Conservation (phyloP, 2,888 invertebrate species). For the Rotaria sp. region DNA sequence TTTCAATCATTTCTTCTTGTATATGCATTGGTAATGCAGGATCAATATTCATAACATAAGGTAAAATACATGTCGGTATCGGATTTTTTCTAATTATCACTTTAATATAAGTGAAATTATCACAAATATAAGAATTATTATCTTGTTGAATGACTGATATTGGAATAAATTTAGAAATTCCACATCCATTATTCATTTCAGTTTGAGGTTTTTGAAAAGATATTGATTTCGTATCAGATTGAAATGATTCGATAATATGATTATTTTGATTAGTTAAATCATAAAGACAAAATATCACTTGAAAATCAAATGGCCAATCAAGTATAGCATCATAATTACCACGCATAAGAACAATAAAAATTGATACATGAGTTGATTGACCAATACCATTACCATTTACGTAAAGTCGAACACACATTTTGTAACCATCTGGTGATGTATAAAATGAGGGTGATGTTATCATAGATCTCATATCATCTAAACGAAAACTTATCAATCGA, state of each 20-base stretch:
- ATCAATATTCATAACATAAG: too few species aligned
- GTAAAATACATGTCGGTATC: neutral
- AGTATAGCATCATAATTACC: slow-evolving; percentile 50
- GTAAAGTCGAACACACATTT: slow-evolving; percentile 50
- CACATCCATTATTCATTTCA: slow-evolving; percentile 54
- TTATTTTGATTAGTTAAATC: slow-evolving; percentile 48
- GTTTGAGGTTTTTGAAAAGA: slow-evolving; percentile 51
- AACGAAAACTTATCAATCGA: slow-evolving; percentile 44
- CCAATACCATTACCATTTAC: slow-evolving; percentile 53
- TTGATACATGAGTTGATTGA: slow-evolving; percentile 49
- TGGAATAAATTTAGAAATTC: slow-evolving; percentile 52
- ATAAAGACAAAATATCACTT: slow-evolving; percentile 51
- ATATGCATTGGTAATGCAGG: too few species aligned
- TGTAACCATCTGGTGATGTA: slow-evolving; percentile 49
- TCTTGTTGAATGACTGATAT: slow-evolving; percentile 20
- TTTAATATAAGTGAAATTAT: neutral
- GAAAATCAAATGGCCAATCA: slow-evolving; percentile 50
- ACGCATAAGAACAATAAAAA: slow-evolving; percentile 53
- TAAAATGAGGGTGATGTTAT: slow-evolving; percentile 48
- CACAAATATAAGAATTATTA: neutral
- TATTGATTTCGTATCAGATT: slow-evolving; percentile 50
- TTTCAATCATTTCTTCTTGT: too few species aligned
- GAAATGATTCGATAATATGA: slow-evolving; percentile 51
- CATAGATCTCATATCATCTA: slow-evolving; percentile 47
- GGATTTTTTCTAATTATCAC: neutral